Evolutionary conservation across 2,797 vertebrate genomes (phyloP).

Genomic region (Discoglossus pictus): DNA sequence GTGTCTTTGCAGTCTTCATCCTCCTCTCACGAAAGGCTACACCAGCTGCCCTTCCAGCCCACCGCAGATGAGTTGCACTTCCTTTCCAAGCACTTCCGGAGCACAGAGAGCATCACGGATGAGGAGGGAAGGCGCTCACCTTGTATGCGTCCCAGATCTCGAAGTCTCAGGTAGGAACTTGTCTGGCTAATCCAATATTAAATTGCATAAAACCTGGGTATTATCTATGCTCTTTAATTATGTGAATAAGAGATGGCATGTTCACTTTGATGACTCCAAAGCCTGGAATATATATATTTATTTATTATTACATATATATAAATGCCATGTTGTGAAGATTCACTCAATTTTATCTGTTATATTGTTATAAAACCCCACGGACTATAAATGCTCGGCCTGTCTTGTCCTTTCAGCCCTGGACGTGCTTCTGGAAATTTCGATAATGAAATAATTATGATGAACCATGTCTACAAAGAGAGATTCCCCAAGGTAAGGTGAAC

Average conservation of each 20-base stretch:
- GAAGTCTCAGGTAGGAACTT: slow-evolving; percentile 87
- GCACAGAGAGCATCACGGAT: slow-evolving; percentile 89
- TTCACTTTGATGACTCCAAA: too few species aligned
- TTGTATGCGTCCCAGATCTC: slow-evolving; percentile 84
- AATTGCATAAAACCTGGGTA: too few species aligned
- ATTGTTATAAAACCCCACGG: too few species aligned
- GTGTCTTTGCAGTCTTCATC: slow-evolving; percentile 81
- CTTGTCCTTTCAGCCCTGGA: slow-evolving; percentile 79
- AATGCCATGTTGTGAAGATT: too few species aligned
- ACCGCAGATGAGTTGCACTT: slow-evolving; percentile 95
- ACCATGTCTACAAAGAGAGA: slow-evolving; percentile 96
- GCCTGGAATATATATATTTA: too few species aligned
- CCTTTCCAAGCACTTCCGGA: slow-evolving; percentile 96
- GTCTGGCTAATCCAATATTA: too few species aligned
- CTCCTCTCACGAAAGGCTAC: slow-evolving; percentile 94
- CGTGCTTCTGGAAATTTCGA: slow-evolving; percentile 86
- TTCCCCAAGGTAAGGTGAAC: slow-evolving; percentile 87
- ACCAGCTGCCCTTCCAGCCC: slow-evolving; percentile 97
- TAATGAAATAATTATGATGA: slow-evolving; percentile 98
- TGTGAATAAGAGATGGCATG: too few species aligned
- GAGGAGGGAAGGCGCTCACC: slow-evolving; percentile 84
- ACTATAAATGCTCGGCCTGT: not conserved
- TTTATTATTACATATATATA: too few species aligned
- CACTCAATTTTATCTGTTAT: too few species aligned
- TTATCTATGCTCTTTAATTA: too few species aligned